Evolutionary conservation across 1,140 invertebrate species (phyloP), one percentile per base, ranked within the genome.

Genomic region (Phymorhynchus buccinoides): DNA sequence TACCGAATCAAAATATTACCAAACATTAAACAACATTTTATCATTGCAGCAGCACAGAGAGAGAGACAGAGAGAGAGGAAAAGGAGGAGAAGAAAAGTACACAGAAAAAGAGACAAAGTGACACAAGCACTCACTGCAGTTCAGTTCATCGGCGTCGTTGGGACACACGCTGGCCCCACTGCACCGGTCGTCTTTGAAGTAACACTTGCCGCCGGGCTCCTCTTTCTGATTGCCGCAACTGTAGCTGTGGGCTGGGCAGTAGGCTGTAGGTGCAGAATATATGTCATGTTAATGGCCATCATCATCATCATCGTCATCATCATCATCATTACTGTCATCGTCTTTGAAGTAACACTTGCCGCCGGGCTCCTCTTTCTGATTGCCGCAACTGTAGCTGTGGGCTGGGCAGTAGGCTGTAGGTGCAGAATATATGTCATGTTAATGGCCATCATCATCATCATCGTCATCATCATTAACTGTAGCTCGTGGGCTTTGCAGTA

Each of bases 121-220:
- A 32, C 16, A 3, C 7, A n/a, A 85, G 37, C 4, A 80, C 91
- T 91, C 89, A 94, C 93, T 88, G 86, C 94, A 94, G 81, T 91
- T 88, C 32, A 77, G 87, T 89, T 94, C 94, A 91, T 94, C 94
- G 22, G 89, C 90, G 68, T 86, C 81, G 87, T 94, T 92, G 32
- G 86, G 83, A 88, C 94, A 94, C 0, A 91, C 84, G 12, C 88
- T 88, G 9, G 91, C 86, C 16, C 93, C 94, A 88, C 93, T 92
- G 87, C 94, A 94, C 30, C 93, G 87, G 62, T 93, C 91, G 22
- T 90, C 87, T 16, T 84, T 78, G 22, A 80, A 80, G 85, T 93
- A 94, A 84, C 94, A 94, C 37, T 90, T 66, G 37, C 6, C 22
- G 48, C 48, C n/a, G 56, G 6, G 56, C 22, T 27, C 56, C 18